Base-by-base conservation (phyloP, 23 tunicate species). In the Aplidium turbinatum region DNA sequence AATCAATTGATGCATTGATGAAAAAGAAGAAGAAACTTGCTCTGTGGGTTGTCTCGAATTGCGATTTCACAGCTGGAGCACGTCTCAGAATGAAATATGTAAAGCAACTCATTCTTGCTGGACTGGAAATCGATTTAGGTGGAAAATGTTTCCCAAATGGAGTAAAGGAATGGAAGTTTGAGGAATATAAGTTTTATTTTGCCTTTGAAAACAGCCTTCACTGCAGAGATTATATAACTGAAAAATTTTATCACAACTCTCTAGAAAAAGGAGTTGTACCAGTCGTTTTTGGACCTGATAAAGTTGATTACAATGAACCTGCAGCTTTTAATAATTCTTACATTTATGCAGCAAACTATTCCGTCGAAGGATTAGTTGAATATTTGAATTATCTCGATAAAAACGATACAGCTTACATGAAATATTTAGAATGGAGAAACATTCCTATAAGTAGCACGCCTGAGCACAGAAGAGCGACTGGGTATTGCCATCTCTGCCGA, bases 201-300 rank as follows among this genome's bases (percentile, higher is more conserved):
- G 86, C 93, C 0, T 86, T 79, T 72, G 93, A 86, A 32, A 86
- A 86, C 38, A 39, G 47, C 42, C 33, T 23, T 16, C 67, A 64
- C 38, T 83, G 89, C 83, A 55, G 32, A 21, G 89, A 83, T 22
- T 83, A 83, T 55, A 64, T 83, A 31, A 75, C 89, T 18, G 89
- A 83, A 53, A 83, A 83, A 57, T 76, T 65, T 48, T 68, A 33
- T 31, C 3, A 1, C 5, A 84, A 66, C 47, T 57, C 69, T 11
- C 35, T 84, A 21, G 27, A 16, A 36, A 3, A 25, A 4, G 82
- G 70, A 1, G 31, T 40, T 26, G 90, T 84, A 3, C 90, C 90
- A 13, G 77, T 84, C 24, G 82, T 84, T 0, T 77, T 66, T 31
- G 90, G 90, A n/a, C 31, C 82, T 7, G 26, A 26, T 18, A 67